phyloP scores from a whole-genome alignment of 2,888 invertebrate species.

The Chloroclystis v-ata region DNA sequence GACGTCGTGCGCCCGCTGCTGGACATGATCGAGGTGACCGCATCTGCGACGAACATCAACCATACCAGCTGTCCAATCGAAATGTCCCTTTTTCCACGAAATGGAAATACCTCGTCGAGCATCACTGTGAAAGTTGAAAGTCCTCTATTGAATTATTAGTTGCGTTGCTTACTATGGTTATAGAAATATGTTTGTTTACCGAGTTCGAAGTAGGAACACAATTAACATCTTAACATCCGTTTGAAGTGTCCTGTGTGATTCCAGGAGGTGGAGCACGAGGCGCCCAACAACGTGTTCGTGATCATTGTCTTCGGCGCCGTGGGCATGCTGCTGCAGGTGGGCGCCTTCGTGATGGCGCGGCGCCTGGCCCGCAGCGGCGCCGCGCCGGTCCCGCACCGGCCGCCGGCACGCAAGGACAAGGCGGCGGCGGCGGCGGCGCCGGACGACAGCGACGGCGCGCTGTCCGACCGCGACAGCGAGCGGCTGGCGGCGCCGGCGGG shows the following conservation, averaged over 20 bases:
- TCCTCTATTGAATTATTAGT: too few species aligned
- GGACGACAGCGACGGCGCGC: slow-evolving; percentile 32
- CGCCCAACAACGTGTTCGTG: slow-evolving; percentile 67
- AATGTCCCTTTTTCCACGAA: too few species aligned
- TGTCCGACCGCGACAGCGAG: slow-evolving; percentile 35
- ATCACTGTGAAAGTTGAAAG: too few species aligned
- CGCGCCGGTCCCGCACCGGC: slow-evolving; percentile 22
- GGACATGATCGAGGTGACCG: slow-evolving; percentile 63
- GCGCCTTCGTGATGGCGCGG: slow-evolving; percentile 61
- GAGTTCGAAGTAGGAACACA: too few species aligned
- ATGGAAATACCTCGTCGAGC: too few species aligned
- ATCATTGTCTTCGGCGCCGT: slow-evolving; percentile 56
- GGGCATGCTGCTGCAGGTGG: slow-evolving; percentile 59
- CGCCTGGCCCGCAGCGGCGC: slow-evolving; percentile 35
- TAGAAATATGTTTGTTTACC: too few species aligned
- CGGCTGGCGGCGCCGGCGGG: slow-evolving; percentile 41
- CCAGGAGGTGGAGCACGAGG: slow-evolving; percentile 71
- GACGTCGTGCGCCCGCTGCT: slow-evolving; percentile 62
- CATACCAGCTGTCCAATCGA: not conserved
- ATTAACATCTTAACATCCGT: too few species aligned
- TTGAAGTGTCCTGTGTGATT: too few species aligned
- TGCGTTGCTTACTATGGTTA: too few species aligned
- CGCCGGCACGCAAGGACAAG: not conserved
- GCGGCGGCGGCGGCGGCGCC: slow-evolving; percentile 20
- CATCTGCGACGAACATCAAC: not conserved